Base-by-base conservation (phyloP, 2,113 vertebrate species). In the Muntiacus reevesi region DNA sequence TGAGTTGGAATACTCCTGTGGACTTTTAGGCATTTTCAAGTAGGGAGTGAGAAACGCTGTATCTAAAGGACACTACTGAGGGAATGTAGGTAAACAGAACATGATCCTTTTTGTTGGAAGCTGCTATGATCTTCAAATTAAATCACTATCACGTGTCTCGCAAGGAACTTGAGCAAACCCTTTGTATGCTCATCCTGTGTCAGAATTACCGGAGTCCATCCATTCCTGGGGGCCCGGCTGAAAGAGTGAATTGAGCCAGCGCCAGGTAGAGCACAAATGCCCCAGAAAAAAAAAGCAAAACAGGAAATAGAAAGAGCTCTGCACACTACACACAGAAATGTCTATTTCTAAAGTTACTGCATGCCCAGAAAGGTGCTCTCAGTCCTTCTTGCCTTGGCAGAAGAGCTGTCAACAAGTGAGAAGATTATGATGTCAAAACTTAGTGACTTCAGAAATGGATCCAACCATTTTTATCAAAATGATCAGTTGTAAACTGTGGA, bases 81-180 rank as follows among this genome's bases (percentile, higher is more conserved):
- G 78, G 93, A 95, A 96, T 94, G 86, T 95, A 91, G 94, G 55
- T 93, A 97, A 98, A 97, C n/a, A 96, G 93, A 98, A 97, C 28
- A 59, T 52, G 92, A 98, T 96, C 78, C 93, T 98, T 97, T 97
- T 50, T 55, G 23, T 87, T 97, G 94, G 95, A 97, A 97, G 79
- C 93, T 93, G 79, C 96, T 97, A 62, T 95, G 97, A 97, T 93
- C 82, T 94, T 94, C 59, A 52, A 14, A 93, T 95, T 83, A 96
- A 97, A 96, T 74, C 79, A 36, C 89, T 47, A 27, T 64, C 30
- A 57, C 36, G n/a, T 62, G 43, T 67, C 88, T 97, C 95, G 59
- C 21, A 78, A 93, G 89, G n/a, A 91, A 43, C 79, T 59, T 85
- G 45, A 8, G 90, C 52, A 94, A 93, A 81, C 54, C 59, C 62